Evolutionary conservation across 2,797 vertebrate species (phyloP).

Genomic region (Sebastes hubbsi): DNA sequence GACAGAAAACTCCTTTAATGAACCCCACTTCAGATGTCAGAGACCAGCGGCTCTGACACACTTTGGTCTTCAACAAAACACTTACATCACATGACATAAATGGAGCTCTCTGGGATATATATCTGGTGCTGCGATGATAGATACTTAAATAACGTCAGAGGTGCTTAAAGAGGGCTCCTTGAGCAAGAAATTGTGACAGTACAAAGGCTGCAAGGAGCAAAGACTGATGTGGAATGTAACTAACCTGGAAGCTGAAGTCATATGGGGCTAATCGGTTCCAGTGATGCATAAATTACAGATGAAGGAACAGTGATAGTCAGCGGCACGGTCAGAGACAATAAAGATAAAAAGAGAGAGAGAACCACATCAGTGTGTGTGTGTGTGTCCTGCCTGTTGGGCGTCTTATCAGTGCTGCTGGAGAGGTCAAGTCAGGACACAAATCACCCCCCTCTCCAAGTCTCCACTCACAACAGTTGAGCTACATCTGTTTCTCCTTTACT

Average conservation of each 20-base stretch:
- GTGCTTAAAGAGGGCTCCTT: slow-evolving; percentile 31
- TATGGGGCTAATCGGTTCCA: slow-evolving; percentile 66
- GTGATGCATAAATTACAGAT: slow-evolving; percentile 62
- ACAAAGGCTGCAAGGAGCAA: slow-evolving; percentile 56
- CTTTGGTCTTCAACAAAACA: slow-evolving; percentile 34
- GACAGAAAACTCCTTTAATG: slow-evolving; percentile 20
- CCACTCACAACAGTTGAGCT: slow-evolving; percentile 59
- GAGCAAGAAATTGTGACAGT: slow-evolving; percentile 36
- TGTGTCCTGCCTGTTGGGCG: slow-evolving; percentile 31
- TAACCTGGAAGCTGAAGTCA: slow-evolving; percentile 64
- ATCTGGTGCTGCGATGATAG: slow-evolving; percentile 21
- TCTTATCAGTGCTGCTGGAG: slow-evolving; percentile 57
- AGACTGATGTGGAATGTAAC: slow-evolving; percentile 72
- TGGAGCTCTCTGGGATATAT: slow-evolving; percentile 17
- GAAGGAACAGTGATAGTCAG: slow-evolving; percentile 48
- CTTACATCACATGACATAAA: slow-evolving; percentile 48
- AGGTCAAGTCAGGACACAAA: slow-evolving; percentile 73
- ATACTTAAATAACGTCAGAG: slow-evolving; percentile 51
- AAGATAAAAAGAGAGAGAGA: slow-evolving; percentile 43
- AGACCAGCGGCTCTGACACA: slow-evolving; percentile 8
- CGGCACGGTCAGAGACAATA: slow-evolving; percentile 44
- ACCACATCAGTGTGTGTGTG: slow-evolving; percentile 11
- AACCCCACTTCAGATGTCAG: slow-evolving; percentile 25
- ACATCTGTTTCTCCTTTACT: slow-evolving; percentile 72
- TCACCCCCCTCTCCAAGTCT: slow-evolving; percentile 55